Conservation (phyloP, 2,113 vertebrate genomes). For the Ictidomys tridecemlineatus region DNA sequence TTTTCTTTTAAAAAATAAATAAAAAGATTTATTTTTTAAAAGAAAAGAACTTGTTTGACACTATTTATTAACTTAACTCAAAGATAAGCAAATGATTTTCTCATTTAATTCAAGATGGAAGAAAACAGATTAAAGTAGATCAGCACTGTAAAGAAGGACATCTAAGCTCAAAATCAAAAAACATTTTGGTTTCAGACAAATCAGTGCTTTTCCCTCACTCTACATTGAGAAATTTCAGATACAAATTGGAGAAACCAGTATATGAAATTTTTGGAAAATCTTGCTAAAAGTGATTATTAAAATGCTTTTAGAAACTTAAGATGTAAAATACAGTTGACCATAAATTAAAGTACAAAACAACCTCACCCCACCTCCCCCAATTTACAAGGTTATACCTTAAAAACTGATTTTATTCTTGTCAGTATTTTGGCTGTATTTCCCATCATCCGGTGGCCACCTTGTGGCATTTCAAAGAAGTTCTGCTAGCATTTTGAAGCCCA, state of each 20-base stretch:
- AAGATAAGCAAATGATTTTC: slow-evolving; percentile 57
- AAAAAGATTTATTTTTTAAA: slow-evolving; percentile 65
- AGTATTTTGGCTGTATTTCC: slow-evolving; percentile 27
- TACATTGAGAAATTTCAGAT: slow-evolving; percentile 75
- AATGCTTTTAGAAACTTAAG: slow-evolving; percentile 78
- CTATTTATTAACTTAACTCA: slow-evolving; percentile 53
- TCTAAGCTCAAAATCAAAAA: slow-evolving; percentile 58
- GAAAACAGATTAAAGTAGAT: slow-evolving; percentile 33
- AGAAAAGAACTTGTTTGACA: slow-evolving; percentile 46
- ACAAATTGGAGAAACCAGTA: slow-evolving; percentile 75
- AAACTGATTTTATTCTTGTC: slow-evolving; percentile 65
- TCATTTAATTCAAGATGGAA: slow-evolving; percentile 48
- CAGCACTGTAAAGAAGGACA: slow-evolving; percentile 37
- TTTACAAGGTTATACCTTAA: slow-evolving; percentile 58
- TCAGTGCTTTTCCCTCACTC: slow-evolving; percentile 31
- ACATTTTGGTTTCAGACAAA: slow-evolving; percentile 64
- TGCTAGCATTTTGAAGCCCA: slow-evolving; percentile 31
- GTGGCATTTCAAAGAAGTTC: slow-evolving; percentile 55
- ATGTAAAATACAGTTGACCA: slow-evolving; percentile 77
- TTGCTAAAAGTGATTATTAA: slow-evolving; percentile 82
- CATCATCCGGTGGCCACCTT: slow-evolving; percentile 47
- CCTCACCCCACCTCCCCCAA: background rate
- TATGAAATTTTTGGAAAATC: slow-evolving; percentile 80
- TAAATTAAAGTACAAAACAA: slow-evolving; percentile 63
- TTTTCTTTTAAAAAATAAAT: no score